Evolutionary conservation across 2,113 vertebrate species (phyloP), one percentile per base, ranked within the genome.

Genomic region (Trogon melanurus): DNA sequence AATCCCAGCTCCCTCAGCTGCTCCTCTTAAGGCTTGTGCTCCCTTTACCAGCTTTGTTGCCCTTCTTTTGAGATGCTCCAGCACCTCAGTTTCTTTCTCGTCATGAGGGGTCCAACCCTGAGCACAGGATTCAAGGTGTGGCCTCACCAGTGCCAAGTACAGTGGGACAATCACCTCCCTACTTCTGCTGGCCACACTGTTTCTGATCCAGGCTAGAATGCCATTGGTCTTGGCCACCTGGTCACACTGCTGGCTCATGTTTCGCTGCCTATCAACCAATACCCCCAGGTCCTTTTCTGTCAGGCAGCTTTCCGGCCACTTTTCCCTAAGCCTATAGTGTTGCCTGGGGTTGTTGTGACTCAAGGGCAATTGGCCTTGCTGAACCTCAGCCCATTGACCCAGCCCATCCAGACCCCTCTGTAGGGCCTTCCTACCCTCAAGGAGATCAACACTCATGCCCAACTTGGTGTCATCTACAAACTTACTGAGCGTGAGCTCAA

Each of bases 211-310:
- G 10, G 22, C 21, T 65, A 51, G 61, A 69, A 53, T 74, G 36
- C 23, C 7, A 5, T 36, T 45, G 53, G 17, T 71, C 30, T 29
- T 29, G 66, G 47, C 47, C 30, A n/a, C 66, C 56, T 51, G 45
- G 15, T 11, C 56, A 29, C 19, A 15, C 8, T 38, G 3, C 3
- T 57, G 44, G 29, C 30, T 58, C 11, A 10, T 5, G 6, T 30
- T 58, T 51, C 45, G 18, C 26, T 0, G 1, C 6, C 44, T 51
- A 50, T 51, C 2, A 0, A n/a, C 10, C 50, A 58, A 3, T 10
- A 32, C 5, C 0, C 16, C 15, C 69, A 69, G 6, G 16, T 44
- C 34, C 26, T 62, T 69, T 29, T 74, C 13, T 0, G 0, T 5
- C 13, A 2, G 3, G 44, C 44, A 62, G 13, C 26, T 81, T 29